Conservation (phyloP, 2,797 vertebrate genomes). For the Decapterus maruadsi region DNA sequence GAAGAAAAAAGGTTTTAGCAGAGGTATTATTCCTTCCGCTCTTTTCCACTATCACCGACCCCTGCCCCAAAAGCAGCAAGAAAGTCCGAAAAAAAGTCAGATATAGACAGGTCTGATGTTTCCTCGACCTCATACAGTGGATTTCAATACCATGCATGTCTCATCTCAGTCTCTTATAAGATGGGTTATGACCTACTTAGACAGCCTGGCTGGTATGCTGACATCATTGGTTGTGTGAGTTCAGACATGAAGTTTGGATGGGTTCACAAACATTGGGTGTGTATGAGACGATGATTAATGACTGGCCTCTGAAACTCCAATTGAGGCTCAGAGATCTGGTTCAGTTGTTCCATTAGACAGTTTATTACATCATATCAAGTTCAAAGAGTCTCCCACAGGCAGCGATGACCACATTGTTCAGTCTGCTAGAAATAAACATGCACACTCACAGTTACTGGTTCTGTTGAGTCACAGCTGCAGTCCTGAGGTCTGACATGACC, state of each 20-base stretch:
- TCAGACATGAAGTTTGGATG: conserved; percentile 31
- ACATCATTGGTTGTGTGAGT: conserved; percentile 23
- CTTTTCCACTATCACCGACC: conserved; percentile 6
- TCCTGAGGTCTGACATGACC: conserved; percentile 35
- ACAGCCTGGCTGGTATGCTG: conserved; percentile 44
- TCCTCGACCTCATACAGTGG: not conserved
- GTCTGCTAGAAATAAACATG: conserved; percentile 46
- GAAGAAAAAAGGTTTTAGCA: conserved; percentile 17
- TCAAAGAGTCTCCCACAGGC: conserved; percentile 21
- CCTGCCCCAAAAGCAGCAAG: conserved; percentile 8
- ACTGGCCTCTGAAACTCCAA: conserved; percentile 17
- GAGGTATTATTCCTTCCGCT: conserved; percentile 16
- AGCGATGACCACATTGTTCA: conserved; percentile 54
- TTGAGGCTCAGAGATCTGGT: conserved; percentile 18
- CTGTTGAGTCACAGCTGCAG: conserved; percentile 52
- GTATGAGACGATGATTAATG: conserved; percentile 40
- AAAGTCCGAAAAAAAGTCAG: conserved; percentile 19
- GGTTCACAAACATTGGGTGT: conserved; percentile 5
- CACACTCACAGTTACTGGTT: conserved; percentile 41
- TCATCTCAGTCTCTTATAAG: conserved; percentile 16
- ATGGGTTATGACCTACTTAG: conserved; percentile 51
- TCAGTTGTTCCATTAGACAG: conserved; percentile 50
- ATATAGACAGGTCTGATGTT: not conserved
- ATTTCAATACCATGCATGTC: conserved; percentile 15
- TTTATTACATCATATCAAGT: conserved; percentile 26